A percentile compares a stretch with the other conserved stretches of the same genome.
Evolutionary conservation across 2,888 invertebrate genomes (phyloP).

Genomic region (Syrphus vitripennis): DNA sequence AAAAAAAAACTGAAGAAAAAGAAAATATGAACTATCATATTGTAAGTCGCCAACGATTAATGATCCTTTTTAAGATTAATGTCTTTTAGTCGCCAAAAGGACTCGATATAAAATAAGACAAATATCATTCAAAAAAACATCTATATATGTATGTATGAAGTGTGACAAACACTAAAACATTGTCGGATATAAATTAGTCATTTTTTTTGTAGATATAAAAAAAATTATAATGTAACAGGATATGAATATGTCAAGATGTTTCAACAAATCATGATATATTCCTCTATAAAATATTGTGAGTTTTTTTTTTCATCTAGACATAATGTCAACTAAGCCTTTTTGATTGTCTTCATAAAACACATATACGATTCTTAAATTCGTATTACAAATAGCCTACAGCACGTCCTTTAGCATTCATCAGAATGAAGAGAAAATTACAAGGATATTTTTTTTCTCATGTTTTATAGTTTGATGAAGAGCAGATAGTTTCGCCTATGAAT

Average conservation of each 20-base stretch:
- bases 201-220: neutral
- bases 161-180: neutral
- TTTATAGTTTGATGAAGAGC: neutral
- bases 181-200: neutral
- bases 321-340: constrained; percentile 7
- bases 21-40: neutral
- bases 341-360: neutral
- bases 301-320: neutral
- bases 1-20: too few species aligned
- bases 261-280: constrained; percentile 15
- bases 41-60: constrained; percentile 3
- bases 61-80: neutral
- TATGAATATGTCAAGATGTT: constrained; percentile 12
- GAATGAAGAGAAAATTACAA: neutral
- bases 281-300: neutral
- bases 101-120: neutral
- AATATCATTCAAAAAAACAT: neutral
- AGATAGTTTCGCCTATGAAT: constrained; percentile 21
- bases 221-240: neutral
- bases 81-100: neutral
- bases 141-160: neutral
- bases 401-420: neutral
- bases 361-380: neutral
- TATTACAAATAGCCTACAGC: neutral
- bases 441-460: neutral